phyloP scores from a whole-genome alignment of 2,113 vertebrate genomes.

The Dicerorhinus sumatrensis region DNA sequence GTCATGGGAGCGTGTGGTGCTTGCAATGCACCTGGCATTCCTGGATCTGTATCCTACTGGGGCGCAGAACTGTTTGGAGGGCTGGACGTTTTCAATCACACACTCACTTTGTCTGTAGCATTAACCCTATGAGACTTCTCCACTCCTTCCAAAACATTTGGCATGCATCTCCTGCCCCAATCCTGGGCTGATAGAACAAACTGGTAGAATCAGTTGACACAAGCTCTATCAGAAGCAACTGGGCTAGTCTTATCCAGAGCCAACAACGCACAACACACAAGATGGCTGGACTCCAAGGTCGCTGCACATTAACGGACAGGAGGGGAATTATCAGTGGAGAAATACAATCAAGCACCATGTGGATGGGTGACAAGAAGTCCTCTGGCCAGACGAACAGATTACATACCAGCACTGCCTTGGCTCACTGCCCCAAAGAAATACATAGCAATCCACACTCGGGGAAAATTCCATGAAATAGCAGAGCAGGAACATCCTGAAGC shows the following conservation, averaged over 20 bases:
- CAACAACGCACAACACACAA: conserved; percentile 52
- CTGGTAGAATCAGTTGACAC: conserved; percentile 76
- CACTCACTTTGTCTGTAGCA: conserved; percentile 28
- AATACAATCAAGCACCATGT: conserved; percentile 56
- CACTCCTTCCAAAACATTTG: conserved; percentile 49
- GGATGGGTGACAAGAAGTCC: conserved; percentile 74
- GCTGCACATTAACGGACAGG: conserved; percentile 53
- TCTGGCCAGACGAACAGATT: conserved; percentile 74
- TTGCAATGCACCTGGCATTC: conserved; percentile 49
- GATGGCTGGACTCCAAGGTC: background rate
- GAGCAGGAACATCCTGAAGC: conserved; percentile 79
- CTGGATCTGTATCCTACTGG: background rate
- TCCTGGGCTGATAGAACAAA: conserved; percentile 72
- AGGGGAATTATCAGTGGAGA: conserved; percentile 69
- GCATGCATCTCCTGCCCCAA: conserved; percentile 15
- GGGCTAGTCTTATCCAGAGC: conserved; percentile 59
- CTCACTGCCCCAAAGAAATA: conserved; percentile 77
- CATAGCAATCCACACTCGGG: conserved; percentile 72
- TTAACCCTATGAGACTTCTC: conserved; percentile 58
- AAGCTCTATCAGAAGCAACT: conserved; percentile 75
- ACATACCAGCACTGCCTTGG: conserved; percentile 74
- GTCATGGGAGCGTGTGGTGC: background rate
- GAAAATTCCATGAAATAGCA: conserved; percentile 84
- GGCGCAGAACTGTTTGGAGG: background rate
- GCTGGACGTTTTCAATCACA: conserved; percentile 67